Evolutionary conservation across 1,140 invertebrate species (phyloP).

Genomic region (Papilio glaucus): DNA sequence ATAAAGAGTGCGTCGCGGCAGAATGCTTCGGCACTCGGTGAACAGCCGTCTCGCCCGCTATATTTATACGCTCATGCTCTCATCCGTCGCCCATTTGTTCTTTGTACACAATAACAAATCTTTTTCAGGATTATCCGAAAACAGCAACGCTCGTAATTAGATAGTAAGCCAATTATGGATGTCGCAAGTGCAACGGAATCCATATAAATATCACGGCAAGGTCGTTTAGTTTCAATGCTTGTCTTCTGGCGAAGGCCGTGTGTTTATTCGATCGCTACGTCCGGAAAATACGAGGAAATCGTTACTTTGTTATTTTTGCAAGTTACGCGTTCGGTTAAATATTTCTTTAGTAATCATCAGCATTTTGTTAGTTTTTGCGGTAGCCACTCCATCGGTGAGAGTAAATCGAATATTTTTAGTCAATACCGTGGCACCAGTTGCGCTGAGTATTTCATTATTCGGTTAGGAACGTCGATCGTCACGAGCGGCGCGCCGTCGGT

Average conservation of each 20-base stretch:
- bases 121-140: constrained; percentile 67
- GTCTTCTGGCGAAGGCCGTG: constrained; percentile 78
- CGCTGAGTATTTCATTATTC: constrained; percentile 69
- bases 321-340: background rate
- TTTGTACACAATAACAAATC: constrained; percentile 49
- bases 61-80: constrained; percentile 62
- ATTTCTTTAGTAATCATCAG: background rate
- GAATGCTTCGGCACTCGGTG: constrained; percentile 81
- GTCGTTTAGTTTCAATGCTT: constrained; percentile 79
- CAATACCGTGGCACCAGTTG: constrained; percentile 53
- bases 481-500: constrained; percentile 74
- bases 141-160: constrained; percentile 69
- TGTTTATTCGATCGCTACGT: constrained; percentile 59
- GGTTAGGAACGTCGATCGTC: constrained; percentile 62
- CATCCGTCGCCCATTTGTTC: constrained; percentile 56
- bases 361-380: background rate
- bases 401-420: constrained; percentile 45
- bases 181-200: constrained; percentile 70
- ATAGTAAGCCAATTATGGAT: constrained; percentile 64
- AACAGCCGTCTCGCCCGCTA: constrained; percentile 80
- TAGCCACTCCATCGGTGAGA: background rate
- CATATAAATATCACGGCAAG: constrained; percentile 77
- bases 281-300: constrained; percentile 81
- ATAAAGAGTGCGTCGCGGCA: constrained; percentile 79
- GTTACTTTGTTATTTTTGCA: constrained; percentile 41